Conservation (phyloP, 2,888 invertebrate species). For the Muscina levida region DNA sequence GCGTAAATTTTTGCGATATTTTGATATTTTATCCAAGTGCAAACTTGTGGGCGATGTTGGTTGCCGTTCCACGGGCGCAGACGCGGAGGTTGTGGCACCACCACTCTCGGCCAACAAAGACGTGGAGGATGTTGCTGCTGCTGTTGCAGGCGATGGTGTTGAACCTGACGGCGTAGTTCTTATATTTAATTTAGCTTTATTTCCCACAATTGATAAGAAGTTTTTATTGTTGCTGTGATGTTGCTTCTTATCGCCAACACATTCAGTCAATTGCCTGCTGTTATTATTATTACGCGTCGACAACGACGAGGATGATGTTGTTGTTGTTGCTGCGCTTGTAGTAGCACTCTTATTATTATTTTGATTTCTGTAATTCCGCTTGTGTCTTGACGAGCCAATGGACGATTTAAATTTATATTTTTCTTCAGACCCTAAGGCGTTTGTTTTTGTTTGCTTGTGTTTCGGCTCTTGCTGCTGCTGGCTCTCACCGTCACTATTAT, state of each 20-base stretch:
- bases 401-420: conserved; percentile 63
- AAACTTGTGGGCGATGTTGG: conserved; percentile 43
- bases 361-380: conserved; percentile 59
- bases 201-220: conserved; percentile 69
- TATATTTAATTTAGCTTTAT: conserved; percentile 67
- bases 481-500: conserved; percentile 65
- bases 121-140: conserved; percentile 45
- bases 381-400: conserved; percentile 58
- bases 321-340: conserved; percentile 37
- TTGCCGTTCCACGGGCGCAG: conserved; percentile 37
- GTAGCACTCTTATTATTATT: conserved; percentile 55
- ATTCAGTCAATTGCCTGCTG: conserved; percentile 61
- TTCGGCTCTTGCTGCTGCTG: conserved; percentile 51
- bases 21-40: conserved; percentile 69
- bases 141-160: conserved; percentile 34
- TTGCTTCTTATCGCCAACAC: conserved; percentile 65
- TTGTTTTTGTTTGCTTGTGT: conserved; percentile 56
- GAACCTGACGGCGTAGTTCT: conserved; percentile 59
- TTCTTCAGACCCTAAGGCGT: conserved; percentile 59
- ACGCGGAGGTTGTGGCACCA: conserved; percentile 13
- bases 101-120: background rate
- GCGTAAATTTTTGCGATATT: conserved; percentile 72
- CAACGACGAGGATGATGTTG: conserved; percentile 47
- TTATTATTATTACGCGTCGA: conserved; percentile 48
- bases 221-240: conserved; percentile 58